These are phyloP conservation scores for Protomyctophum bolini DNA, from an alignment of 2,113 vertebrate genomes.

Conservation along the genomic window DNA sequence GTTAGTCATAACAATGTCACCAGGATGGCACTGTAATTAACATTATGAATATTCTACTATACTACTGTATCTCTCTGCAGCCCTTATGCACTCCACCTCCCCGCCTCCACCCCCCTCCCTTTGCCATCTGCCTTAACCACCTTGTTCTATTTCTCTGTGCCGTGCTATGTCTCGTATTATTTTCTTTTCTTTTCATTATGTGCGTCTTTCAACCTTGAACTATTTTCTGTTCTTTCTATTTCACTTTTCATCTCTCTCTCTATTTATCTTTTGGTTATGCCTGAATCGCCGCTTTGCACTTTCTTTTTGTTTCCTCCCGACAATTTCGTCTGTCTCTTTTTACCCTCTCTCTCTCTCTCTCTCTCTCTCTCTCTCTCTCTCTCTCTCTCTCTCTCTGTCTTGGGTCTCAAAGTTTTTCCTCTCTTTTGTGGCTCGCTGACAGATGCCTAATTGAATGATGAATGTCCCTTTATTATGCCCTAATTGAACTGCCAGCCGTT, in stretches of 20 bases:
- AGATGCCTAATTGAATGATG: slow-evolving; percentile 99
- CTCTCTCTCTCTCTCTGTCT: slow-evolving; percentile 78
- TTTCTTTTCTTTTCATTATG: background rate
- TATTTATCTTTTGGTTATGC: background rate
- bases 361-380: slow-evolving; percentile 69
- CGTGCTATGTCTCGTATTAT: background rate
- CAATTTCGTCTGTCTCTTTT: slow-evolving; percentile 53
- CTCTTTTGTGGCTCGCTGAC: slow-evolving; percentile 90
- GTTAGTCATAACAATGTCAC: slow-evolving; percentile 58
- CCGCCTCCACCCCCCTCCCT: too few relatives aligned
- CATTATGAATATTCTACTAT: slow-evolving; percentile 46
- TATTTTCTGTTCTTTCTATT: background rate
- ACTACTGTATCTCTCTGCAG: too few relatives aligned
- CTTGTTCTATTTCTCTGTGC: slow-evolving; percentile 28
- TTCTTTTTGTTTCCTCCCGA: background rate
- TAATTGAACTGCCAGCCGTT: slow-evolving; percentile 92
- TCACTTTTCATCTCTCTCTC: slow-evolving; percentile 1
- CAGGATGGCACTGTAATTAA: slow-evolving; percentile 51
- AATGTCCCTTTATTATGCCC: slow-evolving; percentile 98
- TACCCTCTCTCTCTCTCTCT: slow-evolving; percentile 81
- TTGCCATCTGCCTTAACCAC: background rate
- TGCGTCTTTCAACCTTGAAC: slow-evolving; percentile 11
- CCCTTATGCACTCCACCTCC: too few relatives aligned
- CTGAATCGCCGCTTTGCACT: background rate
- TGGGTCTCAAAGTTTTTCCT: slow-evolving; percentile 84